phyloP scores from a whole-genome alignment of 1,140 invertebrate genomes.

The Drosophila teissieri region DNA sequence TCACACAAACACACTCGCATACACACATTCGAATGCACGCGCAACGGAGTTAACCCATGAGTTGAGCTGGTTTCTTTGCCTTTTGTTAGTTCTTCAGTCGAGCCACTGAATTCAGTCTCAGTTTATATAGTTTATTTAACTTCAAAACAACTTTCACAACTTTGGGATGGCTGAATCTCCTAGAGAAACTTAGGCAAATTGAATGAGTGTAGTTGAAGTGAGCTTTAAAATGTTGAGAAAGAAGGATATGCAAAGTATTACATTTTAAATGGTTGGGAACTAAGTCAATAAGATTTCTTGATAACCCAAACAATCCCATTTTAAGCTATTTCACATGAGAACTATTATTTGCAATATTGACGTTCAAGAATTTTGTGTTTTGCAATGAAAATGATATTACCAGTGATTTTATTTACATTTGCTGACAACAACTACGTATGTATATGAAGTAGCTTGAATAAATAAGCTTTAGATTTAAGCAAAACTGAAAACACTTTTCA shows the following conservation, averaged over 20 bases:
- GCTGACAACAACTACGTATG: too few species aligned
- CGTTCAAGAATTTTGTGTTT: too few species aligned
- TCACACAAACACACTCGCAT: neutral
- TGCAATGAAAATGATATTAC: too few species aligned
- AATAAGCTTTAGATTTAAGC: too few species aligned
- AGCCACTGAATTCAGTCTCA: conserved; percentile 20
- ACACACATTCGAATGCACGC: neutral
- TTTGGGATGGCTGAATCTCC: conserved; percentile 9
- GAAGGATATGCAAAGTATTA: neutral
- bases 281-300: too few species aligned
- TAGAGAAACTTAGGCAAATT: conserved; percentile 35
- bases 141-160: conserved; percentile 16
- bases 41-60: conserved; percentile 37
- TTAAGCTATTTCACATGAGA: too few species aligned
- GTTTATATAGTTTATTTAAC: conserved; percentile 40
- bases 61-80: conserved; percentile 5
- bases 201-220: conserved; percentile 4
- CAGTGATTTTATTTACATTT: too few species aligned
- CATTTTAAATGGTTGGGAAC: neutral
- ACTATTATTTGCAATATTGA: too few species aligned
- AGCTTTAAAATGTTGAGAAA: neutral
- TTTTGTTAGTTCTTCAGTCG: conserved; percentile 12
- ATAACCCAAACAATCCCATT: too few species aligned
- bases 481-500: neutral
- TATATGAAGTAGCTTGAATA: too few species aligned